Percentiles rank a stretch among this genome's conserved stretches.
phyloP scores from a whole-genome alignment of 1,140 invertebrate genomes.

The Papilio polyxenes region DNA sequence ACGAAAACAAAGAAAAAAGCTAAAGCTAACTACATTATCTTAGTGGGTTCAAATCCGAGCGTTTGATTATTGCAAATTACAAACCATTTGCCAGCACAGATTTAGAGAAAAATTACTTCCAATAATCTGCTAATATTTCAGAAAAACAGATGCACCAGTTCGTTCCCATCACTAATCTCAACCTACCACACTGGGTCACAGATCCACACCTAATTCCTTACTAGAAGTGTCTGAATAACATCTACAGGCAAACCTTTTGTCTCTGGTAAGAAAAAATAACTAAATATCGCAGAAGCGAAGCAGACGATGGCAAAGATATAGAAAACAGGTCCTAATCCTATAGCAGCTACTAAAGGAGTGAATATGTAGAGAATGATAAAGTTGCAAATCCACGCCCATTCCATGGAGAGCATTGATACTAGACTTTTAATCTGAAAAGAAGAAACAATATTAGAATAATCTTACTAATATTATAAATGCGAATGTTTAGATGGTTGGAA shows the following conservation, averaged over 20 bases:
- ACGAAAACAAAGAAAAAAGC: neutral
- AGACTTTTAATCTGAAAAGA: slow-evolving; percentile 61
- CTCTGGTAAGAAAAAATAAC: slow-evolving; percentile 83
- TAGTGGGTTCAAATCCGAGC: no score
- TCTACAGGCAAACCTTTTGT: slow-evolving; percentile 77
- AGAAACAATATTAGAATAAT: slow-evolving; percentile 11
- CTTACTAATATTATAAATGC: neutral
- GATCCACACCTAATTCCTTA: slow-evolving; percentile 18
- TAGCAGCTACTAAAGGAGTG: slow-evolving; percentile 59
- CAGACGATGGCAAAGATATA: slow-evolving; percentile 77
- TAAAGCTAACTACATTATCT: no score
- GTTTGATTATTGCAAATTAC: no score
- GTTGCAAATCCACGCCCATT: slow-evolving; percentile 65
- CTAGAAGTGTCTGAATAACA: slow-evolving; percentile 50
- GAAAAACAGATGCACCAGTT: no score
- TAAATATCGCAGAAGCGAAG: slow-evolving; percentile 78
- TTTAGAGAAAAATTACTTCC: no score
- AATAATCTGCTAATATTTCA: no score
- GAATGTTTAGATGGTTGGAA: no score
- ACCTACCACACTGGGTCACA: neutral
- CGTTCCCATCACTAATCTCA: no score
- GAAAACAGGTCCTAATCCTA: slow-evolving; percentile 77
- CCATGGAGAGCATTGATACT: slow-evolving; percentile 56
- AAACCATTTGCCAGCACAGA: no score
- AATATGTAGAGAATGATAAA: slow-evolving; percentile 67